Conservation (phyloP, 2,113 vertebrate genomes). For the human (Homo sapiens) region DNA sequence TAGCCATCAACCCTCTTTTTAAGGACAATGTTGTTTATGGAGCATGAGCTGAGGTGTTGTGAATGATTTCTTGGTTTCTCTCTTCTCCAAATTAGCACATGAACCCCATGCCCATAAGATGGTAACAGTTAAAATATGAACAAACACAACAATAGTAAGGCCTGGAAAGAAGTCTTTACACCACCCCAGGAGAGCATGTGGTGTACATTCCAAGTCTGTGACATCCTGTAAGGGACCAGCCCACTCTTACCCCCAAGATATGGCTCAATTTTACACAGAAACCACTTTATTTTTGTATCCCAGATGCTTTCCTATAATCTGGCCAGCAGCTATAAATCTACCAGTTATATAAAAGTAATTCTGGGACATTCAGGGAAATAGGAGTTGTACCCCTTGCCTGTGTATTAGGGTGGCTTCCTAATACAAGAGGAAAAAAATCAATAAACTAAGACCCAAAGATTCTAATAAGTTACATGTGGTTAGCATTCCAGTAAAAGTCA, state of each 20-base stretch:
- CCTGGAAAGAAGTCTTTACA: not conserved
- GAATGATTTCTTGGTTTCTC: not conserved
- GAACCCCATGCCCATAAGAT: not conserved
- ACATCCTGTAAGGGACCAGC: not conserved
- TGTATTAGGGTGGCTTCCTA: not conserved
- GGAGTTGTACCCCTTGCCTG: not conserved
- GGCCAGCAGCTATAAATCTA: not conserved
- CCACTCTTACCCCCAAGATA: not conserved
- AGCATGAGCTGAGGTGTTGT: not conserved
- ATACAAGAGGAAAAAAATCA: not conserved
- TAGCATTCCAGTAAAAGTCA: conserved; percentile 50
- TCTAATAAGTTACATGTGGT: conserved; percentile 34
- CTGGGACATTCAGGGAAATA: not conserved
- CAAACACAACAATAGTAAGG: not conserved
- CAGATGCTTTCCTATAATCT: not conserved
- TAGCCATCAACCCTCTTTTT: not conserved
- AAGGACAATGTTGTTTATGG: conserved; percentile 14
- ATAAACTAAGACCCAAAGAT: not conserved
- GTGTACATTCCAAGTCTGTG: not conserved
- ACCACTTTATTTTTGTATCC: not conserved
- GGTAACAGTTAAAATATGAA: conserved; percentile 1
- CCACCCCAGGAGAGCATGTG: not conserved
- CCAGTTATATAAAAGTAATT: not conserved
- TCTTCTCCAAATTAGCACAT: not conserved
- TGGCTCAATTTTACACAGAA: not conserved